Evolutionary conservation across 1,140 invertebrate species (phyloP), one percentile per base, ranked within the genome.

Genomic region (Drosophila navojoa): DNA sequence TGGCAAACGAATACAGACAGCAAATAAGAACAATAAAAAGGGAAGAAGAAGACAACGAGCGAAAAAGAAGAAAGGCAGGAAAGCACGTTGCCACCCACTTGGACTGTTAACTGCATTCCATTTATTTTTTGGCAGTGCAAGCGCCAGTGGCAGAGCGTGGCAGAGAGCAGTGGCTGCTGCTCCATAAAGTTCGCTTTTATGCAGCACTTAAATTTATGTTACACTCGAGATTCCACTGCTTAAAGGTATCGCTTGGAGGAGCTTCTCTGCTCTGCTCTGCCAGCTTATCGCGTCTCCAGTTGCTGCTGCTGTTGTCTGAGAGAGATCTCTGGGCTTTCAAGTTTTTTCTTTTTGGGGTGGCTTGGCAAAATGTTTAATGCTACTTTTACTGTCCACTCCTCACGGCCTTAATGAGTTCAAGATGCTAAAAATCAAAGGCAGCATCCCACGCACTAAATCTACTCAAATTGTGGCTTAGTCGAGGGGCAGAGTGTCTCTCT

Each of bases 141-240:
- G 67, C 22, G 70, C 53, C 77, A 57, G 52, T n/a, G 52, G 22
- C 50, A 16, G 16, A 4, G n/a, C n/a, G n/a, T n/a, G n/a, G n/a
- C n/a, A n/a, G n/a, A n/a, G n/a, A n/a, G 68, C 55, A 67, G 70
- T 58, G 60, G 78, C 32, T 32, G 32, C 35, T 57, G n/a, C 19
- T 57, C 11, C 85, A 90, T 90, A 89, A 89, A 89, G 80, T 61
- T 60, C 74, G 80, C 79, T 90, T 89, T 59, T 84, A 89, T 87
- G 79, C 72, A 78, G 85, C 85, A 89, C 80, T 89, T 84, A 89
- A 90, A 89, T 89, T 84, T 89, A 89, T 89, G 84, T 84, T 89
- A 84, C 84, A 80, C 85, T 71, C 73, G 85, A 89, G 84, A 89
- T 87, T 89, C 73, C 76, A 74, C 57, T n/a, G 62, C 68, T 89